A percentile compares a stretch with the other conserved stretches of the same genome.
Conservation (phyloP, 2,113 vertebrate genomes). For the Plectropomus leopardus region DNA sequence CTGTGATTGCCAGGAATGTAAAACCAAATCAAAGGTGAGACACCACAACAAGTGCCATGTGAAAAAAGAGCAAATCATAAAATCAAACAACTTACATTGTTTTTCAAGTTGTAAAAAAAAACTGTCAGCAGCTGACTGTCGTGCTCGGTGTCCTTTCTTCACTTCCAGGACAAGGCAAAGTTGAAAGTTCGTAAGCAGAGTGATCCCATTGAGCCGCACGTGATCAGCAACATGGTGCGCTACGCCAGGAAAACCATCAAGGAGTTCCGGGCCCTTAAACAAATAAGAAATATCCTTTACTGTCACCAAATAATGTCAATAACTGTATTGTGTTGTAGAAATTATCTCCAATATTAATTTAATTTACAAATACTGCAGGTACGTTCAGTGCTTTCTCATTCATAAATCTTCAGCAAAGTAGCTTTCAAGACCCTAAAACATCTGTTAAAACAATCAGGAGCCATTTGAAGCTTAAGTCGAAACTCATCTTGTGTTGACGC, state of each 20-base stretch:
- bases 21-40: slow-evolving; percentile 88
- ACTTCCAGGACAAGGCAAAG: slow-evolving; percentile 90
- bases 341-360: not conserved
- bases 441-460: not conserved
- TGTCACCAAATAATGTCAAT: not conserved
- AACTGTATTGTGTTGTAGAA: not conserved
- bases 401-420: not conserved
- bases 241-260: slow-evolving; percentile 91
- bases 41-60: not conserved
- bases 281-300: slow-evolving; percentile 94
- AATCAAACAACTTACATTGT: not conserved
- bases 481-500: slow-evolving; percentile 3
- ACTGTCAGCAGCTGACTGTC: not conserved
- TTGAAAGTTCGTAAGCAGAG: slow-evolving; percentile 88
- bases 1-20: slow-evolving; percentile 93
- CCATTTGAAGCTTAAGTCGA: not conserved
- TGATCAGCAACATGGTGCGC: slow-evolving; percentile 88
- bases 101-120: too few relatives aligned
- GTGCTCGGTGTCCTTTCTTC: not conserved
- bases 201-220: slow-evolving; percentile 85
- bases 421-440: not conserved
- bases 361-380: not conserved
- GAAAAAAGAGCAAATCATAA: not conserved
- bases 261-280: slow-evolving; percentile 92
- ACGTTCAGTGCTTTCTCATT: not conserved